These are phyloP conservation scores for Zoanthus sociatus DNA, from an alignment of 92 coral and sea anemone genomes.

Conservation along the genomic window DNA sequence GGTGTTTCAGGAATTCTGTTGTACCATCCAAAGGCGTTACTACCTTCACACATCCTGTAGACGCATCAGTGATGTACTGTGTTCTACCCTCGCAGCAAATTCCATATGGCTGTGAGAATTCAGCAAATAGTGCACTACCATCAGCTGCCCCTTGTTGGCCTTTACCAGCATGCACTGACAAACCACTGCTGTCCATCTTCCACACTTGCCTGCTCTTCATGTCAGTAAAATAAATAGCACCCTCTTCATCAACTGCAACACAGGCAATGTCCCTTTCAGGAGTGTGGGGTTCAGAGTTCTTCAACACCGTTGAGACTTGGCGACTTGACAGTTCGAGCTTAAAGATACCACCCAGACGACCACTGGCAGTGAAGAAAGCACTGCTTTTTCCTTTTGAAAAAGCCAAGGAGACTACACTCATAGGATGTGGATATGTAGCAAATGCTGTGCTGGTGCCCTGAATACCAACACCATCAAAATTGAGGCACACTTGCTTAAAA, in stretches of 20 bases:
- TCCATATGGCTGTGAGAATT: conserved; percentile 48
- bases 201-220: conserved; percentile 41
- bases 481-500: conserved; percentile 2
- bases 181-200: conserved; percentile 39
- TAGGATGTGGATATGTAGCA: no score
- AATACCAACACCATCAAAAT: neutral
- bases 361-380: conserved; percentile 26
- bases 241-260: conserved; percentile 42
- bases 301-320: conserved; percentile 40
- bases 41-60: conserved; percentile 30
- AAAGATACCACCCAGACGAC: conserved; percentile 39
- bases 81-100: conserved; percentile 35
- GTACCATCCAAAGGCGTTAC: conserved; percentile 16
- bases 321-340: conserved; percentile 15
- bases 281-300: conserved; percentile 28
- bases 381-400: conserved; percentile 5
- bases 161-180: conserved; percentile 47
- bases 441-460: no score
- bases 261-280: conserved; percentile 43
- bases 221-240: conserved; percentile 27
- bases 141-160: conserved; percentile 49
- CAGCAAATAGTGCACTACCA: conserved; percentile 42
- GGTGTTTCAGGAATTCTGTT: neutral
- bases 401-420: conserved; percentile 3
- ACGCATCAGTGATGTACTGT: conserved; percentile 9